Base-by-base conservation (phyloP, 2,888 invertebrate genomes). In the Dolichomitus sp. region DNA sequence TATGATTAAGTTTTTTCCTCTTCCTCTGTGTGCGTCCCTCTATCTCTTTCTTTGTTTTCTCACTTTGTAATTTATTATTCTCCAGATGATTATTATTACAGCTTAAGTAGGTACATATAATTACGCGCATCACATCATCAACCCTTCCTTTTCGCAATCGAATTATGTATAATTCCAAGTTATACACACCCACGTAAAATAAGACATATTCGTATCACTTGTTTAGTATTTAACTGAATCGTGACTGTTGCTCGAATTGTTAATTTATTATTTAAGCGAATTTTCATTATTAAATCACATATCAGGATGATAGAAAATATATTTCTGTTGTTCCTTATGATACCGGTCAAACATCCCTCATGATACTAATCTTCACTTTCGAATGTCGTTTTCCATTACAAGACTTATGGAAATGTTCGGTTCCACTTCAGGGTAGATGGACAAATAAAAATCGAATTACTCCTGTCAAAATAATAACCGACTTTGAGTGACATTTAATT, bases 211-310 rank as follows among this genome's bases (percentile, higher is more conserved):
- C 9, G 59, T 33, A 30, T 57, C 27, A 23, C 27, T 40, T 85
- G 77, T 80, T 82, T 82, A 84, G 84, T 86, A 85, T 85, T 86
- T 86, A 85, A 86, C 84, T 85, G 33, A 78, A 59, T 76, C 81
- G 80, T 81, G 73, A 82, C 80, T 85, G 84, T 85, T 86, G 82
- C 76, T 61, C 72, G 57, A 79, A 78, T 84, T 73, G 81, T 85
- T 85, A 83, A 86, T 83, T 85, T 86, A 86, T 85, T 85, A 80
- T 73, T 78, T 80, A 82, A 81, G 85, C 75, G 19, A 19, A 75
- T 63, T 65, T 27, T 50, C 27, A 69, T 33, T 37, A 65, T 61
- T 61, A 37, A 48, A 57, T 57, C 33, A 45, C 33, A 23, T 57
- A 73, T 65, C 23, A 73, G 73, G 63, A 37, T 17, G 17, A 57